These are phyloP conservation scores for Hiodon tergisus DNA, from an alignment of 2,113 vertebrate genomes.

Conservation along the genomic window DNA sequence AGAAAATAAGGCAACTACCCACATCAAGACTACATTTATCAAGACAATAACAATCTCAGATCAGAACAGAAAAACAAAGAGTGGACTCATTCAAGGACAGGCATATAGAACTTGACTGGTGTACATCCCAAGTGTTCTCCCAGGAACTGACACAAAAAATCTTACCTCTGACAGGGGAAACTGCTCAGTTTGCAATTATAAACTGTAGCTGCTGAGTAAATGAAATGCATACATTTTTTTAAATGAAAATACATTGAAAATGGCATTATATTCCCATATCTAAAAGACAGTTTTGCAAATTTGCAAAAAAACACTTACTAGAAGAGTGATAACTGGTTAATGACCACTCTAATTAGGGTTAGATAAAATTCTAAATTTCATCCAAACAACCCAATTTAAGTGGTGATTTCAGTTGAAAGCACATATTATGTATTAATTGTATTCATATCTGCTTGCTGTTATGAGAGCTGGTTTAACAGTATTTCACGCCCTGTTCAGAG, in stretches of 20 bases:
- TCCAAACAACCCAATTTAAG: background rate
- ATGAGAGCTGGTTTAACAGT: background rate
- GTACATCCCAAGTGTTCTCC: background rate
- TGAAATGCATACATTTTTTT: slow-evolving; percentile 1
- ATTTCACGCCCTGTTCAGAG: background rate
- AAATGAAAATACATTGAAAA: slow-evolving; percentile 10
- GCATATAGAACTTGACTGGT: no score
- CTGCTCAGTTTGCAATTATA: slow-evolving; percentile 2
- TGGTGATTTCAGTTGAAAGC: background rate
- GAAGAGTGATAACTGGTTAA: no score
- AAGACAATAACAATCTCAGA: background rate
- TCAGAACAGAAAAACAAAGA: background rate
- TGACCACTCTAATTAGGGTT: no score
- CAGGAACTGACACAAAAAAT: background rate
- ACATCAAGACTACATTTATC: background rate
- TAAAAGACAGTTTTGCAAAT: background rate
- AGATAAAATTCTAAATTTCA: no score
- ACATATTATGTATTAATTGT: background rate
- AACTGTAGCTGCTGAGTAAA: slow-evolving; percentile 7
- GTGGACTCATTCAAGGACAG: background rate
- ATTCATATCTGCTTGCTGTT: background rate
- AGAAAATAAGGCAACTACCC: background rate
- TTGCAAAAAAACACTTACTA: background rate
- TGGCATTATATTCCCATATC: background rate
- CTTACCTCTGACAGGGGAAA: slow-evolving; percentile 12